phyloP scores from a whole-genome alignment of 2,797 vertebrate genomes.

The Cuculus canorus region DNA sequence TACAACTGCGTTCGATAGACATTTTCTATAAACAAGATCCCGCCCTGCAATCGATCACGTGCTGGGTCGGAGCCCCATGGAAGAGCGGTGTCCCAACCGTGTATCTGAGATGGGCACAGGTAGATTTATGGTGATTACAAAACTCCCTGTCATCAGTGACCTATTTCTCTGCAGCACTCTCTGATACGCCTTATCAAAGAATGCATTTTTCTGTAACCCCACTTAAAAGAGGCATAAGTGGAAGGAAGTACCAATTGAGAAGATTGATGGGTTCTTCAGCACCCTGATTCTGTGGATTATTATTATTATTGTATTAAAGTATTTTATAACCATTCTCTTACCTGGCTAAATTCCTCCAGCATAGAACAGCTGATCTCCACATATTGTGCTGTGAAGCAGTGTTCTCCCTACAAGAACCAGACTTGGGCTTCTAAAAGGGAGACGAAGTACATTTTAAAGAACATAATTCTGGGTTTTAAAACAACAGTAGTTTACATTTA shows the following conservation, averaged over 20 bases:
- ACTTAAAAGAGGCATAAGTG: not conserved
- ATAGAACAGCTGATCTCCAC: conserved; percentile 12
- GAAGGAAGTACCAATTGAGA: not conserved
- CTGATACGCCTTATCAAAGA: not conserved
- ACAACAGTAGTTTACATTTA: not conserved
- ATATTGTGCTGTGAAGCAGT: not conserved
- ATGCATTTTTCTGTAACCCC: not conserved
- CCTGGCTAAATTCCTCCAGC: conserved; percentile 33
- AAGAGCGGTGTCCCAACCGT: not conserved
- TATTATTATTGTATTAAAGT: not conserved
- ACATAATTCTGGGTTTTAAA: not conserved
- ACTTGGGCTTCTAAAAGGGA: not conserved
- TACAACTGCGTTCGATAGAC: not conserved
- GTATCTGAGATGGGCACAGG: not conserved
- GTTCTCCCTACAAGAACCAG: not conserved
- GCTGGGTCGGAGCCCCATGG: not conserved
- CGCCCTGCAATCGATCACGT: too few relatives aligned
- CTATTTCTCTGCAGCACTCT: not conserved
- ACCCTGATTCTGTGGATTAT: conserved; percentile 5
- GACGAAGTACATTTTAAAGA: not conserved
- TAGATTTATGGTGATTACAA: conserved; percentile 22
- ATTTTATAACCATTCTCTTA: conserved; percentile 4
- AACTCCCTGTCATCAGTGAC: not conserved
- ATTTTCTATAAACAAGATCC: not conserved
- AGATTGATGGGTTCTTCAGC: not conserved